Evolutionary conservation across 2,113 vertebrate species (phyloP), one percentile per base, ranked within the genome.

Genomic region (Phaethornis superciliosus): DNA sequence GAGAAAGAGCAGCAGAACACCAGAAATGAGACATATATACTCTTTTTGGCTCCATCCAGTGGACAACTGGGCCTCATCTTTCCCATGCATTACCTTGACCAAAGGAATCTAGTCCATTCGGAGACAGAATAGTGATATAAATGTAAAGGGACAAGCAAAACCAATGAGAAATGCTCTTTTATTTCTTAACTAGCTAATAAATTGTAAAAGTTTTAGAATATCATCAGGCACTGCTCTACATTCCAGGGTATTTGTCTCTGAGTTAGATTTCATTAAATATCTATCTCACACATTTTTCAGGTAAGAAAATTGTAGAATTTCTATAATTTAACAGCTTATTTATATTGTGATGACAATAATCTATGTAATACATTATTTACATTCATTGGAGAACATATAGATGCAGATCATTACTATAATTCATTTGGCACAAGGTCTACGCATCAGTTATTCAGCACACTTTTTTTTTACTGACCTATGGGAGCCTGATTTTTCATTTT

Each of bases 381-480:
- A 11, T 91, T 95, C 51, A 59, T 78, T 84, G 56, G 44, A 58
- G 5, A 60, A 65, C 3, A 2, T 72, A 44, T 78, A n/a, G 46
- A 35, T 60, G 60, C 6, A 92, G 95, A 89, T 86, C 55, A 89
- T 76, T 9, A 59, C 46, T 69, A 78, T 77, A 90, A 89, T 80
- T 94, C 71, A 77, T 23, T 49, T 22, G 22, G 30, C 7, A 77
- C 27, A 81, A 90, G 33, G 54, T 21, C 35, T 88, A 90, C 30
- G 81, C 95, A 86, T 76, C 72, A 90, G 49, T 96, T 91, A 87
- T 83, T 93, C 82, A 93, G 58, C 40, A 84, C 54, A 71, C 64
- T 3, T 4, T 59, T 75, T 80, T 83, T 85, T 92, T 58, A 75
- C 47, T 82, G 52, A 9, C 21, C 23, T 28, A 7, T n/a, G 9